Conservation (phyloP, 2,113 vertebrate species). For the Micronycteris hirsuta region DNA sequence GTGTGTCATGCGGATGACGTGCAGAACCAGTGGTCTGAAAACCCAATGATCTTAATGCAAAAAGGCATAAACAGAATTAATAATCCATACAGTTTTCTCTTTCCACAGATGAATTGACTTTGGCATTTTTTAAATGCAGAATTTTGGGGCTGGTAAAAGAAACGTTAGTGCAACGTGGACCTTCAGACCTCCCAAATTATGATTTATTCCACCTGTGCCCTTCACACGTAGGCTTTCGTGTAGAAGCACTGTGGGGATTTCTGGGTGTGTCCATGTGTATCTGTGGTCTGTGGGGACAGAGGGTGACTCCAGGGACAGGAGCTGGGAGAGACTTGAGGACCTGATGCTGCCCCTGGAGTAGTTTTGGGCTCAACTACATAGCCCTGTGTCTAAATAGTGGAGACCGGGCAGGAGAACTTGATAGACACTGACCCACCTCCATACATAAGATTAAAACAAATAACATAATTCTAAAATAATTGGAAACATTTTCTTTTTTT, state of each 20-base stretch:
- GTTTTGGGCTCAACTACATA: not conserved
- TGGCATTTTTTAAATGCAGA: constrained; percentile 29
- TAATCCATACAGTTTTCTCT: constrained; percentile 51
- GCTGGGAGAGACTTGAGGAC: not conserved
- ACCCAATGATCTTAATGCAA: constrained; percentile 52
- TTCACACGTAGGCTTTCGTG: accelerated
- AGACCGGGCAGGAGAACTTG: not conserved
- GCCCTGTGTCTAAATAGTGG: not conserved
- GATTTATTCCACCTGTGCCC: not conserved
- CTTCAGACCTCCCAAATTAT: not conserved
- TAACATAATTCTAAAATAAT: not conserved
- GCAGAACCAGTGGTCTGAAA: constrained; percentile 41
- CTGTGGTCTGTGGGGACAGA: not conserved
- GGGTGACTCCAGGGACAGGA: not conserved
- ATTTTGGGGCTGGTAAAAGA: constrained; percentile 1
- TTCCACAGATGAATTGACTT: not conserved
- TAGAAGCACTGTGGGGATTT: not conserved
- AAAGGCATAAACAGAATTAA: constrained; percentile 63
- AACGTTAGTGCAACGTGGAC: not conserved
- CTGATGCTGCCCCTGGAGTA: not conserved
- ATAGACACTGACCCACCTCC: not conserved
- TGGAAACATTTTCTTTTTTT: not conserved
- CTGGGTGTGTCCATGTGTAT: not conserved
- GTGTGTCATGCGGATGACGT: not conserved
- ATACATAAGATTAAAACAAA: not conserved